A percentile compares a stretch with the other conserved stretches of the same genome.
Conservation (phyloP, 2,888 invertebrate species). For the Cosmia pyralina region DNA sequence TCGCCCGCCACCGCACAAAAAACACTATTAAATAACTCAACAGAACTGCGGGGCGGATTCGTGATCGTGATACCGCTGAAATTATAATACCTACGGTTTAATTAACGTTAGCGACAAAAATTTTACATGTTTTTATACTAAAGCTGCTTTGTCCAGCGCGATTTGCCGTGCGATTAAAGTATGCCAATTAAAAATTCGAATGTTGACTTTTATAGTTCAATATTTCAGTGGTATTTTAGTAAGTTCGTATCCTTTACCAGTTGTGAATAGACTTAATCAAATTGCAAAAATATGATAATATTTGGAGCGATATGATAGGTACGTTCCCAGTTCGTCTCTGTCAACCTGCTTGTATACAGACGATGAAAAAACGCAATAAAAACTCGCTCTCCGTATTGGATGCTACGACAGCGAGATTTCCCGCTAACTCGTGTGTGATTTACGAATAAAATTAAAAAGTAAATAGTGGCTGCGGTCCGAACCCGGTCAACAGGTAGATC, state of each 20-base stretch:
- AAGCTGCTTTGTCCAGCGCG: conserved; percentile 68
- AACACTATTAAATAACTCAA: conserved; percentile 89
- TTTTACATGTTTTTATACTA: conserved; percentile 74
- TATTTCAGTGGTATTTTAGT: conserved; percentile 51
- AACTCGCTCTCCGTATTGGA: conserved; percentile 76
- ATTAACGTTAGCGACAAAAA: conserved; percentile 86
- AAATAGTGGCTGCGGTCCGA: conserved; percentile 69
- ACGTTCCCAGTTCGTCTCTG: conserved; percentile 76
- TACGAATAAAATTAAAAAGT: conserved; percentile 63
- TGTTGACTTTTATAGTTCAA: conserved; percentile 52
- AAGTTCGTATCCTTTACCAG: conserved; percentile 20
- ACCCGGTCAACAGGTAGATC: conserved; percentile 71
- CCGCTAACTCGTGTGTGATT: conserved; percentile 79
- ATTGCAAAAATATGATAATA: conserved; percentile 22
- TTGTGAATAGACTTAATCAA: conserved; percentile 14
- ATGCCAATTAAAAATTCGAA: conserved; percentile 67
- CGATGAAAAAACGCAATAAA: conserved; percentile 80
- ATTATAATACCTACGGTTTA: conserved; percentile 84
- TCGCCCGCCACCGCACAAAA: conserved; percentile 88
- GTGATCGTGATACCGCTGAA: conserved; percentile 86
- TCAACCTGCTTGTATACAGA: conserved; percentile 78
- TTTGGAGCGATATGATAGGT: conserved; percentile 9
- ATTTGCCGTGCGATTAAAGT: conserved; percentile 71
- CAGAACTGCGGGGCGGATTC: conserved; percentile 87
- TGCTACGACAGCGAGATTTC: conserved; percentile 77